These are phyloP conservation scores for Eremobia ochroleuca DNA, from an alignment of 2,888 invertebrate genomes.

Conservation along the genomic window DNA sequence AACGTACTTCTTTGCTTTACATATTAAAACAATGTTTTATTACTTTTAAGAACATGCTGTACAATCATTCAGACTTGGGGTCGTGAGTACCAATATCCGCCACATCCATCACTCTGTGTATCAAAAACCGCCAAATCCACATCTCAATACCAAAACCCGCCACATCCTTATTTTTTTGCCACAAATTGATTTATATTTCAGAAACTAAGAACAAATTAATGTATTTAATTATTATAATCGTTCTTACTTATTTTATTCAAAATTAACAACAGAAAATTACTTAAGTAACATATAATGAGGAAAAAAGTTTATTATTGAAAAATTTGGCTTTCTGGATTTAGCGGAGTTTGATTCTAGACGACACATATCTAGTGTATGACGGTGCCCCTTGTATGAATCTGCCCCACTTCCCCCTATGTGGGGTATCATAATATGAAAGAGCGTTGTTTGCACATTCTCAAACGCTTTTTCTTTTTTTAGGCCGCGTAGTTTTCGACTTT, in stretches of 20 bases:
- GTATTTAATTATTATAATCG: conserved; percentile 4
- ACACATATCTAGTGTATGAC: too few relatives aligned
- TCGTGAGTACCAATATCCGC: conserved; percentile 3
- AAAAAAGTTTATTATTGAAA: conserved; percentile 7
- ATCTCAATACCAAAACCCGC: conserved; percentile 3
- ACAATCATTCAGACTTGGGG: conserved; percentile 10
- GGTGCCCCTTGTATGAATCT: too few relatives aligned
- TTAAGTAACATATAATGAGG: conserved; percentile 8
- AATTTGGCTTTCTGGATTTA: conserved; percentile 15
- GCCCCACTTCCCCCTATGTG: too few relatives aligned
- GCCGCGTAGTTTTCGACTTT: too few relatives aligned
- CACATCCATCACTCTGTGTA: conserved; percentile 10
- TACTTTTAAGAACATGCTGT: conserved; percentile 13
- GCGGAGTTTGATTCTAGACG: conserved; percentile 13
- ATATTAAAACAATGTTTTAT: conserved; percentile 42
- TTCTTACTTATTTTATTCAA: conserved; percentile 10
- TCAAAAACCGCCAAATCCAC: conserved; percentile 16
- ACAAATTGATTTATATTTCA: conserved; percentile 12
- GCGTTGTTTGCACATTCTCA: too few relatives aligned
- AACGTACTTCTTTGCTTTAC: conserved; percentile 9
- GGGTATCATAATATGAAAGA: too few relatives aligned
- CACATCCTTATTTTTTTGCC: background rate
- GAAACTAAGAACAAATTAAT: background rate
- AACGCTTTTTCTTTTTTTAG: too few relatives aligned
- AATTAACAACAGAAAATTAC: conserved; percentile 10